Base-by-base conservation (phyloP, 2,888 invertebrate species). In the Omphaloscelis lunosa region DNA sequence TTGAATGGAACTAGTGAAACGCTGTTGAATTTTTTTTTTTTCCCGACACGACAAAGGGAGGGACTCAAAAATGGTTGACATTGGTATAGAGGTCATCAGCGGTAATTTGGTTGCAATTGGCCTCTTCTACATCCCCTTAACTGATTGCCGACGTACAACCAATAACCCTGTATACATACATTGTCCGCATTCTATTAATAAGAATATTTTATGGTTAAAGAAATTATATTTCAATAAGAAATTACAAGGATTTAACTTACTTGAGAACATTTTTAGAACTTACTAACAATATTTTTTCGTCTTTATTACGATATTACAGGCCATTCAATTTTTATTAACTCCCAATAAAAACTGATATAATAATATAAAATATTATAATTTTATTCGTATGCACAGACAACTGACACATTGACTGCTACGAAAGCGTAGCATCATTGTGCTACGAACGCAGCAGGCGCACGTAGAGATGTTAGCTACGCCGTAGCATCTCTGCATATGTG, bases 401-500 rank as follows among this genome's bases (percentile, higher is more conserved):
- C 29, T 23, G 29, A 23, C 29, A 67, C 5, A 51, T 6, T 48
- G 29, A n/a, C n/a, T 34, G 29, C 41, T 61, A 67, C 41, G 51
- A 41, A n/a, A 56, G 9, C 39, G 29, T 51, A 59, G 39, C n/a
- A 39, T 41, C 2, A 7, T 8, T 27, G 34, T 56, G 56, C 75
- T 65, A 58, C 56, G 48, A 20, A 0, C n/a, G 41, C 51, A 51
- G 39, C 59, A 17, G 17, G 9, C 9, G 34, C 17, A 11, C 67
- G 15, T 65, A 75, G 73, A 17, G 12, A 59, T n/a, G 20, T 15
- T 51, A 0, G n/a, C 58, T 66, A 76, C 58, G 77, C 58, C 51
- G 75, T 51, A 75, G 75, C 23, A 41, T 41, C 5, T 51, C 34
- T 51, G n/a, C 20, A 11, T 20, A 20, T 2, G 15, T 51, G 7